Base-by-base conservation (phyloP, 2,888 invertebrate genomes). In the Copidosoma aretas region DNA sequence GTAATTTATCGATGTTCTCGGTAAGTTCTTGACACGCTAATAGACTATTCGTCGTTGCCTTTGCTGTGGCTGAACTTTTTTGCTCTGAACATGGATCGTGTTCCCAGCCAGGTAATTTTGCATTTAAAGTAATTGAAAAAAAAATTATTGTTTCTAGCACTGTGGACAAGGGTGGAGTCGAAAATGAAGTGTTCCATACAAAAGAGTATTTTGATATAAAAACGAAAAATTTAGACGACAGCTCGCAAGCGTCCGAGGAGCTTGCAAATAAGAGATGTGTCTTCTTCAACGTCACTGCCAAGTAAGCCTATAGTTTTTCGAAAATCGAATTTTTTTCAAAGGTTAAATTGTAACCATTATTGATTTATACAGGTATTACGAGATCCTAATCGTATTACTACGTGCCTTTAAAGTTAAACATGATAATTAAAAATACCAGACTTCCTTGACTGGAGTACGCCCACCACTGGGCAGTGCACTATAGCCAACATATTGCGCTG, bases 31-130 rank as follows among this genome's bases (percentile, higher is more conserved):
- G 90, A 89, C 74, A 89, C 91, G 66, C 87, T 90, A 1, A 77
- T 88, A 53, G 88, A 88, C 72, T 91, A 93, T 83, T 90, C 91
- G 0, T 82, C 92, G 32, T 84, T 91, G 49, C 90, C 92, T 0
- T 84, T 93, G 15, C 80, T 92, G 1, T 91, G 91, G 88, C 93
- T 93, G 80, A 89, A 90, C 77, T 94, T 94, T 80, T 93, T 93
- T 78, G 84, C 86, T 14, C 84, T 92, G 1, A 93, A 89, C 79
- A 85, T 93, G 64, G 87, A 89, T 54, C 84, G 92, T 73, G 85
- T 89, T 65, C 87, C 89, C 1, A 79, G 83, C n/a, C 78, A 76
- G 81, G 81, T 84, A 71, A 73, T 8, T 19, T 41, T 12, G 12
- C 19, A 56, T 15, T 12, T 21, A 60, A 46, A 57, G 32, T 67